Evolutionary conservation across 2,113 vertebrate genomes (phyloP).

Genomic region (Dunckerocampus dactyliophorus): DNA sequence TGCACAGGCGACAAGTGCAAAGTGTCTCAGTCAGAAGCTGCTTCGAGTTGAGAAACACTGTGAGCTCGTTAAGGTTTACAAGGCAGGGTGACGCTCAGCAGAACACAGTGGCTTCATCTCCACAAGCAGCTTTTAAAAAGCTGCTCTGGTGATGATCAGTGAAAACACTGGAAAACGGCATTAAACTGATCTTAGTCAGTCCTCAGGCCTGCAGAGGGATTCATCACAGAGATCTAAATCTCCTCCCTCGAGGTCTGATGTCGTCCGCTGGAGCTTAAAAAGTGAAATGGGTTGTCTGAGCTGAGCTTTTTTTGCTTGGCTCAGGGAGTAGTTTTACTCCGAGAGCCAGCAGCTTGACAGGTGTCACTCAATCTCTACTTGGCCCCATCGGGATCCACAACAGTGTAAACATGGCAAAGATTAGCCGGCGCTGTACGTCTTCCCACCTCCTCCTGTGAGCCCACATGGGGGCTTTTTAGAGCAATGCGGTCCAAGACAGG

Average conservation of each 20-base stretch:
- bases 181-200: constrained; percentile 9
- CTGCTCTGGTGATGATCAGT: constrained; percentile 4
- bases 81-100: constrained; percentile 3
- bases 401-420: background rate
- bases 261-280: background rate
- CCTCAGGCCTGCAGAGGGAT: constrained; percentile 10
- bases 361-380: background rate
- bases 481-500: too few relatives aligned
- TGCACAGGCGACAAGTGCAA: background rate
- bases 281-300: background rate
- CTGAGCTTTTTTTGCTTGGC: constrained; percentile 11
- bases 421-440: background rate
- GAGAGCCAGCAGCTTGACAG: background rate
- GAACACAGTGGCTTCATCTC: background rate
- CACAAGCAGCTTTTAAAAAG: constrained; percentile 2
- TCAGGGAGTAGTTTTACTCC: background rate
- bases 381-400: background rate
- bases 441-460: too few relatives aligned
- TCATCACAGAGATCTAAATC: constrained; percentile 32
- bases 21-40: background rate
- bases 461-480: too few relatives aligned
- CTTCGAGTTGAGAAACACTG: background rate
- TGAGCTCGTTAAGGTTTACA: background rate
- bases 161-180: constrained; percentile 11
- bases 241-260: background rate